Base-by-base conservation (phyloP, 2,797 vertebrate species). In the Naso thynnoides region DNA sequence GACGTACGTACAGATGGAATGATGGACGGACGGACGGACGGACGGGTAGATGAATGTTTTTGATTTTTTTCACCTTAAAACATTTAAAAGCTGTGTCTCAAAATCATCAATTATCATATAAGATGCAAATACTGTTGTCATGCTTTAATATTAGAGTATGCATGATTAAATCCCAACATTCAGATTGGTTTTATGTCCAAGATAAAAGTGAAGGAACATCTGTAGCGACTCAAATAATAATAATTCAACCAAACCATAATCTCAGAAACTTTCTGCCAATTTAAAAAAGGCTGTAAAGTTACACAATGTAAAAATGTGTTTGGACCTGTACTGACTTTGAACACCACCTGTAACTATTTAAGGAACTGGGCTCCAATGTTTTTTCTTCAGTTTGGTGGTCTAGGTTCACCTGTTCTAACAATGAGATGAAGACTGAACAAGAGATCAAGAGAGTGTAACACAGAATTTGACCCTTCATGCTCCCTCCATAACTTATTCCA, bases 1-100 rank as follows among this genome's bases (percentile, higher is more conserved):
- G 38, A 39, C 26, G 23, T n/a, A 23, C 24, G 54, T 29, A 47
- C 19, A 41, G 36, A 69, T 38, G 38, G 58, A 58, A 29, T 33
- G 38, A 72, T 45, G 19, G 38, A 49, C 13, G 10, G 15, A 62
- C 9, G 8, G 23, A 48, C 6, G 47, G 47, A 29, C 13, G 16
- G 41, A 33, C 10, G 13, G 9, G 55, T 8, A 1, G 36, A 48
- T 47, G 21, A n/a, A 47, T 23, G 45, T n/a, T 19, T 26, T 23
- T 24, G 9, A 8, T 36, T 61, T 26, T 47, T 38, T 31, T 23
- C 13, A 5, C 60, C 27, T 1, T 14, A 38, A 47, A 53, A 24
- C 8, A 33, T 3, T 57, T 33, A 5, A 4, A 66, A 47, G 23
- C 13, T 8, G 29, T 21, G 21, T 49, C 36, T 71, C 33, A 52